Conservation (phyloP, 2,113 vertebrate species). For the Elaphurus davidianus region DNA sequence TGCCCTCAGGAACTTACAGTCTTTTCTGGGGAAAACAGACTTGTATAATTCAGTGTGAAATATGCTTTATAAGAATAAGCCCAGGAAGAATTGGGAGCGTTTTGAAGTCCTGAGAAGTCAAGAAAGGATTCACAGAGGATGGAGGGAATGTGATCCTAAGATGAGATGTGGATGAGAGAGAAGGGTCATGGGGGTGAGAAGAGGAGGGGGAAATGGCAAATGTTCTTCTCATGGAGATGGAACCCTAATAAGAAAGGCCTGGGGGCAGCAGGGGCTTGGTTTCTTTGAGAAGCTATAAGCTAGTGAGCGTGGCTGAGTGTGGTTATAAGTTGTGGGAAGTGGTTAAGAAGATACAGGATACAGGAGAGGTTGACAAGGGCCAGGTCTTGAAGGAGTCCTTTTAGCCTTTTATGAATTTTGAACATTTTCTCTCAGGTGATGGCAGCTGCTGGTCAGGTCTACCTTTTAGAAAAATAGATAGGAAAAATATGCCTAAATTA, state of each 20-base stretch:
- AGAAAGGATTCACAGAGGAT: not conserved
- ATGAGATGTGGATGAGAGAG: not conserved
- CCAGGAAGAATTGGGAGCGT: not conserved
- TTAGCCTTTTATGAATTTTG: not conserved
- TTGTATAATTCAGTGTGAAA: not conserved
- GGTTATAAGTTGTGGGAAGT: not conserved
- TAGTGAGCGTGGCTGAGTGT: not conserved
- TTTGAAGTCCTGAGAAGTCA: slow-evolving; percentile 13
- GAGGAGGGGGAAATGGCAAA: not conserved
- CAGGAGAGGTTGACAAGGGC: not conserved
- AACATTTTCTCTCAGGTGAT: not conserved
- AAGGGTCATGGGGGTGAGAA: not conserved
- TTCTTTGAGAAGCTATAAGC: not conserved
- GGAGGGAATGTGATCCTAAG: not conserved
- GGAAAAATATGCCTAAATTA: not conserved
- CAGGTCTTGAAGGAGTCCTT: not conserved
- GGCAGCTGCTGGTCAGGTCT: not conserved
- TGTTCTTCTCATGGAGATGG: not conserved
- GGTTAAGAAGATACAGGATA: not conserved
- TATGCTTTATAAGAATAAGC: not conserved
- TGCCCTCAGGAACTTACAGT: not conserved
- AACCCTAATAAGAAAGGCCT: not conserved
- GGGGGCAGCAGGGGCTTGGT: not conserved
- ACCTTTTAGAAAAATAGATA: not conserved
- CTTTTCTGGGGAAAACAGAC: not conserved